Evolutionary conservation across 1,140 invertebrate genomes (phyloP), one percentile per base, ranked within the genome.

Genomic region (Conus ventricosus): DNA sequence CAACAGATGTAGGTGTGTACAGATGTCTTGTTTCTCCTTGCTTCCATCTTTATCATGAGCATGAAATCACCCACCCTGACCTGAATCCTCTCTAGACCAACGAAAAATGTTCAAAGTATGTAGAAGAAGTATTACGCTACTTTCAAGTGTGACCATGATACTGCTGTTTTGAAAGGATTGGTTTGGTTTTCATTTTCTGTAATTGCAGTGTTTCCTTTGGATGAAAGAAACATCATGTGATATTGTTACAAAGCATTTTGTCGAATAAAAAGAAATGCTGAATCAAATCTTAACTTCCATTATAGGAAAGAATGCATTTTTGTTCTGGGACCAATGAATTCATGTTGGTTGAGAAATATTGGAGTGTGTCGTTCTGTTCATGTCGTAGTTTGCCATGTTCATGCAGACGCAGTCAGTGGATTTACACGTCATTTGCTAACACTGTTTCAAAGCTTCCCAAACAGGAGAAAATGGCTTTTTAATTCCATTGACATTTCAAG

Each of bases 291-390:
- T 17, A 71, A 71, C 67, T 71, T 71, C 67, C 67, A 71, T 20
- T 71, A 17, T 39, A 39, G 39, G 67, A 71, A 71, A 71, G 67
- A 71, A 71, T 71, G 11, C 20, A 23, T 71, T 39, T 60, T 71
- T 71, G 67, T 71, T 71, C 67, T 71, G 67, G 67, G 67, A 71
- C 67, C 67, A 71, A 71, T 71, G 67, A 71, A 23, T 71, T 7
- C 23, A 20, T 71, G 11, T 71, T 20, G 20, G 11, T n/a, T 71
- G 67, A 71, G 23, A 71, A 10, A 23, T 71, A 20, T 71, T 20
- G 6, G 6, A 8, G 15, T 60, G 57, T 60, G 57, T 60, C 8
- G 8, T 8, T 60, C 8, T 60, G 57, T 60, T 8, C 15, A 4
- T 60, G 57, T 60, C 3, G 39, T 39, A 39, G 39, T 39, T 39